Evolutionary conservation across 2,797 vertebrate species (phyloP).

Genomic region (Halcyon leucocephala): DNA sequence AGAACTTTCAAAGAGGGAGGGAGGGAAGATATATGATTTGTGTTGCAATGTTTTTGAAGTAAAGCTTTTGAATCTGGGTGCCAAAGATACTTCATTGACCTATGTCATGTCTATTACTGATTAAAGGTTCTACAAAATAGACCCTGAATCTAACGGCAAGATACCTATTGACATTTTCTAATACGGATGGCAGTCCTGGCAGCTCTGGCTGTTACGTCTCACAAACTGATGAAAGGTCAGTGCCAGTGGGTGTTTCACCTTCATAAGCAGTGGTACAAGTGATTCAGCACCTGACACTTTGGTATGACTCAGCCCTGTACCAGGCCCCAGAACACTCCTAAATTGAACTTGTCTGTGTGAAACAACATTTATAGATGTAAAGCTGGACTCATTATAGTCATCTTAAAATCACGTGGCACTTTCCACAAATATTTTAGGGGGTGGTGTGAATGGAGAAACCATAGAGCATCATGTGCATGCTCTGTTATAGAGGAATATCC

Average conservation of each 20-base stretch:
- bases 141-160: slow-evolving; percentile 46
- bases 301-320: neutral
- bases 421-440: neutral
- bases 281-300: neutral
- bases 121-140: slow-evolving; percentile 58
- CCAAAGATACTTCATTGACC: slow-evolving; percentile 44
- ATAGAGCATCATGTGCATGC: neutral
- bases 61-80: slow-evolving; percentile 10
- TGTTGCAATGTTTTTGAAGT: neutral
- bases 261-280: neutral
- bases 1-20: neutral
- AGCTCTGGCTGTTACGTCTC: neutral
- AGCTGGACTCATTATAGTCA: neutral
- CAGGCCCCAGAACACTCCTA: neutral
- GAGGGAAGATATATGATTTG: neutral
- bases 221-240: slow-evolving; percentile 31
- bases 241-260: neutral
- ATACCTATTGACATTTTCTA: slow-evolving; percentile 55
- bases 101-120: slow-evolving; percentile 48
- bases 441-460: neutral
- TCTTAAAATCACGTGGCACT: neutral
- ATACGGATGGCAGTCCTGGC: neutral
- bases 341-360: neutral
- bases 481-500: neutral
- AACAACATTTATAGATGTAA: neutral